Conservation (phyloP, 2,888 invertebrate genomes). For the Sarcophaga rosellei region DNA sequence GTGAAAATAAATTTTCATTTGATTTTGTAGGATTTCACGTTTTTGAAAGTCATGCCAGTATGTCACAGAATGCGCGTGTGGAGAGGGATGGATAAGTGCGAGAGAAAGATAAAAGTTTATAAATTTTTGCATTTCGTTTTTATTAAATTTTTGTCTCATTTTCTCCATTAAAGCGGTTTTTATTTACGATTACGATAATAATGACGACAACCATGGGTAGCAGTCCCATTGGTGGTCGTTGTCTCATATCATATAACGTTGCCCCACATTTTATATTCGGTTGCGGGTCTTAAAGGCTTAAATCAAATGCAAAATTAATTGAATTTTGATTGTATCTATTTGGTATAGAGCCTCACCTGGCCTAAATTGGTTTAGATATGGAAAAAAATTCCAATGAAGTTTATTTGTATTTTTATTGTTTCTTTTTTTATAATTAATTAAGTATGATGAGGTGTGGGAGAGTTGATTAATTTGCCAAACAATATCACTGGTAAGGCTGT, state of each 20-base stretch:
- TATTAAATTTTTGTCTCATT: neutral
- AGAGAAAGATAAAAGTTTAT: neutral
- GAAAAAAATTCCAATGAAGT: slow-evolving; percentile 11
- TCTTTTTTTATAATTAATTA: slow-evolving; percentile 31
- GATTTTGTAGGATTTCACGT: slow-evolving; percentile 17
- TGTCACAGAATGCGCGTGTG: neutral
- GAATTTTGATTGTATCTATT: slow-evolving; percentile 45
- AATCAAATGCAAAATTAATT: slow-evolving; percentile 63
- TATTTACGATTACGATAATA: neutral
- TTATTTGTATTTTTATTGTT: neutral
- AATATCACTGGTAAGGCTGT: too few species aligned
- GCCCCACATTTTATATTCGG: neutral
- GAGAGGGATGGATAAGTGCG: neutral
- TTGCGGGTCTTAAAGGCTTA: slow-evolving; percentile 54
- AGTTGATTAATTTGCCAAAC: neutral
- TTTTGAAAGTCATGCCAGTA: neutral
- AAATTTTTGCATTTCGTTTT: slow-evolving; percentile 1
- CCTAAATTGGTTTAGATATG: slow-evolving; percentile 31
- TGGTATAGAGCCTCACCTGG: slow-evolving; percentile 23
- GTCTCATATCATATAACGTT: neutral
- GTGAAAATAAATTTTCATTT: slow-evolving; percentile 28
- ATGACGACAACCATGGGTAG: neutral
- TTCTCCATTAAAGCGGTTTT: neutral
- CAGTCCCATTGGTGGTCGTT: neutral
- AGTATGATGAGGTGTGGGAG: neutral